Conservation (phyloP, 2,888 invertebrate species). For the Belgica antarctica region DNA sequence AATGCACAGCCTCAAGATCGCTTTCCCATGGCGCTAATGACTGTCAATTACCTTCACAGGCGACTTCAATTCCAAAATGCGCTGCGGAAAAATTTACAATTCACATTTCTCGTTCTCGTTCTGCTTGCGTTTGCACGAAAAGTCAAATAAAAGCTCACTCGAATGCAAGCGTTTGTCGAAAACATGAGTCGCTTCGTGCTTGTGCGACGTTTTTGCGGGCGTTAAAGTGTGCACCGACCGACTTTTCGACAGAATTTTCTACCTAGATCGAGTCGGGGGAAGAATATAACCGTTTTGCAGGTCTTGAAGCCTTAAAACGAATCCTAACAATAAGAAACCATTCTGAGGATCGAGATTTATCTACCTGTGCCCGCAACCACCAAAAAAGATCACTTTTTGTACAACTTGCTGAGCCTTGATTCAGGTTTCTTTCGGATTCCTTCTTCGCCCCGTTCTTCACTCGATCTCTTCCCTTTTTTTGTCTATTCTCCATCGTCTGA, state of each 20-base stretch:
- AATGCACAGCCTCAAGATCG: background rate
- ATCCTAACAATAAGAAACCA: constrained; percentile 5
- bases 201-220: background rate
- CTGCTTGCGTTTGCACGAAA: background rate
- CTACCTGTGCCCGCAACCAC: constrained; percentile 12
- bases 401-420: background rate
- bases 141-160: background rate
- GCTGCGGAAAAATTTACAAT: background rate
- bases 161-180: background rate
- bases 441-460: background rate
- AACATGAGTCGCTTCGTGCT: background rate
- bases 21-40: constrained; percentile 21
- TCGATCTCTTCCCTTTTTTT: constrained; percentile 17
- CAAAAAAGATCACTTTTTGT: constrained; percentile 1
- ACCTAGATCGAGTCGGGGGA: constrained; percentile 21
- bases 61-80: constrained; percentile 3
- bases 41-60: constrained; percentile 6
- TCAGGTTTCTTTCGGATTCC: constrained; percentile 2
- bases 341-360: constrained; percentile 13
- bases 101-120: background rate
- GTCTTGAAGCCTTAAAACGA: background rate
- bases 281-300: background rate
- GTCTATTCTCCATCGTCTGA: constrained; percentile 13
- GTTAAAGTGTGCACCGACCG: background rate
- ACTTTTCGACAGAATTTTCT: constrained; percentile 11